Percentiles rank a stretch among this genome's conserved stretches.
Evolutionary conservation across 2,888 invertebrate species (phyloP).

Genomic region (Plebejus argus): DNA sequence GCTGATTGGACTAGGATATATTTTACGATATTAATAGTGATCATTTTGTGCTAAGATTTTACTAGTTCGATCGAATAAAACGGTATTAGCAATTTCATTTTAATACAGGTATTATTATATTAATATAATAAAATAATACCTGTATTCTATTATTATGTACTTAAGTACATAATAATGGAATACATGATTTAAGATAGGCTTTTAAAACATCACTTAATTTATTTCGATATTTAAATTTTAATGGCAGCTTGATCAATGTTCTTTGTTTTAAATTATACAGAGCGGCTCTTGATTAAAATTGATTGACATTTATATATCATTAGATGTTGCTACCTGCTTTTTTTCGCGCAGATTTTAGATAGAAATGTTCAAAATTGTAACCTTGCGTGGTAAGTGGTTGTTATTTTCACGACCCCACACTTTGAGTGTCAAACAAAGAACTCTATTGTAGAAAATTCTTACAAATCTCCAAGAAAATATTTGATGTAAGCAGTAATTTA

Average conservation of each 20-base stretch:
- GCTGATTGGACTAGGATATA: constrained; percentile 16
- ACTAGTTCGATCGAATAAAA: background rate
- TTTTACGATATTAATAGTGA: constrained; percentile 7
- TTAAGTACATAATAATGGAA: too few relatives aligned
- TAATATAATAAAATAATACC: too few relatives aligned
- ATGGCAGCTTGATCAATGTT: background rate
- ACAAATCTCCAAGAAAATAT: too few relatives aligned
- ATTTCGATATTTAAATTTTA: constrained; percentile 14
- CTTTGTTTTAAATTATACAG: background rate
- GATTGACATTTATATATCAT: background rate
- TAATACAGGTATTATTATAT: background rate
- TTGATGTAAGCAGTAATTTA: too few relatives aligned
- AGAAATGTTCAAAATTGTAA: too few relatives aligned
- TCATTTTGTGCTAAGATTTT: constrained; percentile 2
- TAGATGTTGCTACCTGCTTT: background rate
- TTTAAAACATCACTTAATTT: background rate
- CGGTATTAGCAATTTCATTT: background rate
- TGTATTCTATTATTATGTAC: too few relatives aligned
- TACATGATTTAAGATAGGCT: background rate
- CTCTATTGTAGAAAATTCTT: too few relatives aligned
- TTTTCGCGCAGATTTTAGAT: too few relatives aligned
- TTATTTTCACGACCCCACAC: too few relatives aligned
- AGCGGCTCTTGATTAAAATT: background rate
- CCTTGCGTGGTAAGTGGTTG: too few relatives aligned
- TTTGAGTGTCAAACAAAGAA: too few relatives aligned